These are phyloP conservation scores for Bombyx mandarina DNA, from an alignment of 1,140 invertebrate genomes.

Conservation along the genomic window DNA sequence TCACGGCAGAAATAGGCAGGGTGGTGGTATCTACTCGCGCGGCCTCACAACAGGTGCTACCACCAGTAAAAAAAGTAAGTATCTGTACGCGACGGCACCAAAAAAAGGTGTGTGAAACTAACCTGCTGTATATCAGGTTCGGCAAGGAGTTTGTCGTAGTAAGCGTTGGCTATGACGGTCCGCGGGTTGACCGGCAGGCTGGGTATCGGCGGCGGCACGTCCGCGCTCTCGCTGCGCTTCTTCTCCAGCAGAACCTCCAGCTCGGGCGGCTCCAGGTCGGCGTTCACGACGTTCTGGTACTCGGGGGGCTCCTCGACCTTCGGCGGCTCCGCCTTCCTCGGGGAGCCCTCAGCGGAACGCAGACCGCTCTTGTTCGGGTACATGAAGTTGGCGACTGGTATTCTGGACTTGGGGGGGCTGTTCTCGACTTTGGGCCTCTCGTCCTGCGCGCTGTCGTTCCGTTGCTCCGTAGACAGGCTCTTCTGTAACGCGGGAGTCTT, in stretches of 20 bases:
- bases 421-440: slow-evolving; percentile 37
- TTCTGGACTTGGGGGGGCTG: slow-evolving; percentile 53
- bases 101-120: too few relatives aligned
- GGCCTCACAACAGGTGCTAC: too few relatives aligned
- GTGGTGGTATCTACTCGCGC: too few relatives aligned
- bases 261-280: slow-evolving; percentile 21
- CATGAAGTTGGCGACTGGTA: slow-evolving; percentile 64
- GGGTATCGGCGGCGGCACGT: slow-evolving; percentile 72
- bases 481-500: slow-evolving; percentile 47
- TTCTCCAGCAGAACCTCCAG: slow-evolving; percentile 18
- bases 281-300: slow-evolving; percentile 53
- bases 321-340: slow-evolving; percentile 28
- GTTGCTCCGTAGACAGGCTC: slow-evolving; percentile 58
- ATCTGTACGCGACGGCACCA: neutral
- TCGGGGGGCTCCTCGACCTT: slow-evolving; percentile 37
- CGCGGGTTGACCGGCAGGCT: slow-evolving; percentile 75
- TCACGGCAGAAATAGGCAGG: too few relatives aligned
- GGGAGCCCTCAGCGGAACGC: slow-evolving; percentile 51
- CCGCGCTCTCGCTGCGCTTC: slow-evolving; percentile 34
- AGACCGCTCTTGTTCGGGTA: slow-evolving; percentile 64
- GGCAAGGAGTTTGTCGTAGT: slow-evolving; percentile 82
- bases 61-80: neutral
- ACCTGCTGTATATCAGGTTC: slow-evolving; percentile 82
- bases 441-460: slow-evolving; percentile 29
- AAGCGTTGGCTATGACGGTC: slow-evolving; percentile 81